Base-by-base conservation (phyloP, 2,888 invertebrate genomes). In the Drosophila nr. perissopoda region DNA sequence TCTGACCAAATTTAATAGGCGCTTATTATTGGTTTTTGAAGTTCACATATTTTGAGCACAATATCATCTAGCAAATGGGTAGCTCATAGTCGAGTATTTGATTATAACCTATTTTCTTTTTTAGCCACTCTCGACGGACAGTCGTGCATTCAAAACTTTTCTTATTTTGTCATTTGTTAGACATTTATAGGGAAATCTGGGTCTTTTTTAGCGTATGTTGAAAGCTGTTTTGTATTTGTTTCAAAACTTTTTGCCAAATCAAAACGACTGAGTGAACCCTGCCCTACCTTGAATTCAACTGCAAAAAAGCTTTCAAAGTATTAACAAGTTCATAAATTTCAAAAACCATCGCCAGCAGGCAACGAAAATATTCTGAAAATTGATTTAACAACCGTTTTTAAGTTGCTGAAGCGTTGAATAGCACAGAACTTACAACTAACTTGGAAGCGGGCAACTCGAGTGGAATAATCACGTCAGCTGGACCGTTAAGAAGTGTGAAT, bases 131-230 rank as follows among this genome's bases (percentile, higher is more conserved):
- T 31, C 51, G 53, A n/a, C 34, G 25, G 54, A 52, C 36, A 51
- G 48, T 64, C 18, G 46, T 57, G 58, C 61, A 71, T 70, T 76
- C 64, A 76, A 84, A 82, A 69, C 68, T 85, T 88, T 48, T 54
- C 67, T 64, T 48, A 59, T 46, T 61, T 72, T 84, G 80, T 80
- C 88, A 79, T 85, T 85, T 86, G 81, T 82, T 82, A 65, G 89
- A 83, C 87, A 88, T 88, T 88, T 85, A 87, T 77, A 83, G 79
- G 79, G 62, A 86, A 88, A 83, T 81, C 84, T 76, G 69, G 66
- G 66, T 74, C 71, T 79, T 74, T 74, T 70, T 78, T 78, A 70
- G 83, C 82, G 69, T 81, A 74, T 69, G 60, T 65, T 66, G 66
- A 16, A 69, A 66, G 66, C 62, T 65, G 65, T 60, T 51, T 59